Evolutionary conservation across 2,888 invertebrate species (phyloP).

Genomic region (Eupeodes latifasciatus): DNA sequence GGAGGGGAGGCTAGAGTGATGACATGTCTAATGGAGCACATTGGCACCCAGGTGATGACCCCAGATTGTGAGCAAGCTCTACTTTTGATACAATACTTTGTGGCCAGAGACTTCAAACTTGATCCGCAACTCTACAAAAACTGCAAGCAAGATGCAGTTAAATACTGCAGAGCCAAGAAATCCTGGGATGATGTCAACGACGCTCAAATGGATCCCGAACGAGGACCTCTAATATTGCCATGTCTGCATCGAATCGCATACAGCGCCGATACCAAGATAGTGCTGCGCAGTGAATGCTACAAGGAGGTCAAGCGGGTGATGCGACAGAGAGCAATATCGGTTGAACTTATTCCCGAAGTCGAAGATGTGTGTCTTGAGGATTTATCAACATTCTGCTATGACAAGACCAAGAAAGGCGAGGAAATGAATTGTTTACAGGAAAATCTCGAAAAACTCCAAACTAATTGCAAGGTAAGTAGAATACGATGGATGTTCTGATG

Average conservation of each 20-base stretch:
- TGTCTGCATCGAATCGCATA: conserved; percentile 93
- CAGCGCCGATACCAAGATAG: conserved; percentile 83
- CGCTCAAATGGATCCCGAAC: conserved; percentile 89
- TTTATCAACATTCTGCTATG: conserved; percentile 92
- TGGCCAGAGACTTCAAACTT: conserved; percentile 96
- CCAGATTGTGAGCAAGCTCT: conserved; percentile 95
- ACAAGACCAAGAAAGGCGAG: conserved; percentile 93
- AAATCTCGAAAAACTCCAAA: conserved; percentile 89
- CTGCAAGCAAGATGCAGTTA: conserved; percentile 94
- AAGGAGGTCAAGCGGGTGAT: conserved; percentile 94
- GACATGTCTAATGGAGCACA: conserved; percentile 96
- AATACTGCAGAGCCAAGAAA: conserved; percentile 91
- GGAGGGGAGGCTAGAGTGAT: conserved; percentile 93
- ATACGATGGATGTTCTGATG: background rate
- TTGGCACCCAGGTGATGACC: conserved; percentile 92
- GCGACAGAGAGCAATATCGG: conserved; percentile 95
- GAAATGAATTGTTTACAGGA: conserved; percentile 97
- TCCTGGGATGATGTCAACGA: conserved; percentile 89
- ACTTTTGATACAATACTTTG: conserved; percentile 98
- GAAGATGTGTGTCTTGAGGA: conserved; percentile 95
- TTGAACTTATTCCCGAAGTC: conserved; percentile 96
- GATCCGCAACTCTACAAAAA: conserved; percentile 94
- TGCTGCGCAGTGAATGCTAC: conserved; percentile 86
- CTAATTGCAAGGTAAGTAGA: conserved; percentile 87
- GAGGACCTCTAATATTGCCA: conserved; percentile 93